Conservation (phyloP, 2,888 invertebrate species). For the Hydriomena furcata region DNA sequence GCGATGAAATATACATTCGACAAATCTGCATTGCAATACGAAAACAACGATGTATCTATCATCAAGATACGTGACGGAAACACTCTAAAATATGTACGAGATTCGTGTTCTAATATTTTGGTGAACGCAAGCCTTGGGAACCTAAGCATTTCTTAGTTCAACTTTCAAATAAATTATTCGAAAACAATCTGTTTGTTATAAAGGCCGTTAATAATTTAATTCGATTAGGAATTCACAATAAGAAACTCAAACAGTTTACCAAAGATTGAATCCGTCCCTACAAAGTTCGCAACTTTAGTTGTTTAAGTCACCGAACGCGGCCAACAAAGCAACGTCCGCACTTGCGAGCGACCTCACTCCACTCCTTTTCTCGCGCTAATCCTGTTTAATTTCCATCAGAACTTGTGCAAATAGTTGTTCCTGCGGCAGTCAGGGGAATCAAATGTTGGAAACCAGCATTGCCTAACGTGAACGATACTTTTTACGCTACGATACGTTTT, state of each 20-base stretch:
- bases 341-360: conserved; percentile 60
- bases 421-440: conserved; percentile 30
- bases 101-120: too few relatives aligned
- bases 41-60: too few relatives aligned
- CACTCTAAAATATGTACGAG: too few relatives aligned
- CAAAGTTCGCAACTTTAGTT: conserved; percentile 37
- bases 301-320: conserved; percentile 26
- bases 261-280: conserved; percentile 41
- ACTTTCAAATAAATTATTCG: conserved; percentile 2
- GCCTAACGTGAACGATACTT: too few relatives aligned
- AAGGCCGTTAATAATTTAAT: conserved; percentile 32
- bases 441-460: too few relatives aligned
- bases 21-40: too few relatives aligned
- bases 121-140: not conserved
- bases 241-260: conserved; percentile 50
- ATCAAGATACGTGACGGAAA: too few relatives aligned
- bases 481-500: too few relatives aligned
- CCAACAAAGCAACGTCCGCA: conserved; percentile 51
- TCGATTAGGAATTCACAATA: conserved; percentile 40
- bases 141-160: not conserved
- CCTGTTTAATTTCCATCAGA: conserved; percentile 81
- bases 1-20: too few relatives aligned
- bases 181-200: conserved; percentile 23
- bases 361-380: conserved; percentile 76
- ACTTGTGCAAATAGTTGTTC: conserved; percentile 71